A percentile compares a stretch with the other conserved stretches of the same genome.
phyloP scores from a whole-genome alignment of 1,140 invertebrate genomes.

The Brachionus plicatilis region DNA sequence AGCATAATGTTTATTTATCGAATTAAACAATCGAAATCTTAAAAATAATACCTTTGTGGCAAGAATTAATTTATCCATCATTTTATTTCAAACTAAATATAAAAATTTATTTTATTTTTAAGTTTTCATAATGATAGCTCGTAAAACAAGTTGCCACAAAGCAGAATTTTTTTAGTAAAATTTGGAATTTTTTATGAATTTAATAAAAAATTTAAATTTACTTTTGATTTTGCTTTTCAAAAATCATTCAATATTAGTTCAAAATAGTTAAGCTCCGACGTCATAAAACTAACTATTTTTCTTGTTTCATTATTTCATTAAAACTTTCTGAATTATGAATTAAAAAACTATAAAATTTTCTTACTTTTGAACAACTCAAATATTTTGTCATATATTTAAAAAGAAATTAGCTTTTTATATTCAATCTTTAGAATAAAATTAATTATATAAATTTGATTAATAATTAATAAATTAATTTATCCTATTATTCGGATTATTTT shows the following conservation, averaged over 20 bases:
- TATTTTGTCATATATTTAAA: not conserved
- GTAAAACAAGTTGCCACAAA: not conserved
- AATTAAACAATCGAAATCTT: not conserved
- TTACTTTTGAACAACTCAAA: not conserved
- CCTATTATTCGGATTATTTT: too few species aligned
- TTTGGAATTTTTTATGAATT: not conserved
- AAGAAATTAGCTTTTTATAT: too few species aligned
- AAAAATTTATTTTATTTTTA: not conserved
- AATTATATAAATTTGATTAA: too few species aligned
- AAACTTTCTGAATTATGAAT: not conserved
- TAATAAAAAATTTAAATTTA: not conserved
- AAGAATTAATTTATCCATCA: constrained; percentile 1
- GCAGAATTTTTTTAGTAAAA: not conserved
- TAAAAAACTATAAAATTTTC: not conserved
- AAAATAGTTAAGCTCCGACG: not conserved
- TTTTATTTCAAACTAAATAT: not conserved
- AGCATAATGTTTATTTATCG: not conserved
- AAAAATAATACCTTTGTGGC: not conserved
- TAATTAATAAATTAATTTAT: not conserved
- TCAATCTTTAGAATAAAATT: too few species aligned
- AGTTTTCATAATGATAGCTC: not conserved
- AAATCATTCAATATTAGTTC: not conserved
- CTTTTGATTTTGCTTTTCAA: not conserved
- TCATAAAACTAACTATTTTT: not conserved
- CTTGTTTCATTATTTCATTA: not conserved